phyloP scores from a whole-genome alignment of 2,797 vertebrate genomes.

The Hylomyscus alleni region DNA sequence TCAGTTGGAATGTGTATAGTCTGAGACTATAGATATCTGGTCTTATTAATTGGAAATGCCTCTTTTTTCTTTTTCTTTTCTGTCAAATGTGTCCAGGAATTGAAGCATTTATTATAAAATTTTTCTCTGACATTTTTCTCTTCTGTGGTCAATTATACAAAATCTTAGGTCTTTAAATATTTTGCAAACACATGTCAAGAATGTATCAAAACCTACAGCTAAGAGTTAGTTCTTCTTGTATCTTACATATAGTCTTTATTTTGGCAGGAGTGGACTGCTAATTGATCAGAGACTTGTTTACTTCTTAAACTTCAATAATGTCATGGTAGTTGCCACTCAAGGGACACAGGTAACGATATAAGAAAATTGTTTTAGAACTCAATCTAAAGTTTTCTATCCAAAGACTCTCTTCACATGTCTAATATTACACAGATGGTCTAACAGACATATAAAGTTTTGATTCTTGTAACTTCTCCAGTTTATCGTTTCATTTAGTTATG shows the following conservation, averaged over 20 bases:
- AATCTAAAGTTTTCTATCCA: background rate
- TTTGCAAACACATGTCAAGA: background rate
- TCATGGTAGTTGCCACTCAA: background rate
- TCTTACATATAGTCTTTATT: background rate
- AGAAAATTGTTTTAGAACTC: slow-evolving; percentile 27
- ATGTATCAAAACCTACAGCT: background rate
- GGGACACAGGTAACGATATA: background rate
- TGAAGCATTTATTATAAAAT: background rate
- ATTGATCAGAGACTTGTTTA: slow-evolving; percentile 6
- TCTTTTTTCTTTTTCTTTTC: background rate
- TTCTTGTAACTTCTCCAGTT: slow-evolving; percentile 12
- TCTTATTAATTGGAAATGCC: background rate
- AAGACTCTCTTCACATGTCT: slow-evolving; percentile 52
- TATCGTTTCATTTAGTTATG: slow-evolving; percentile 30
- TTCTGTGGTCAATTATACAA: background rate
- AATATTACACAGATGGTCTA: slow-evolving; percentile 17
- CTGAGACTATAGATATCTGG: background rate
- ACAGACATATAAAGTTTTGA: background rate
- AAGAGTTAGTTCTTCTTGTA: background rate
- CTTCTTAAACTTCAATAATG: background rate
- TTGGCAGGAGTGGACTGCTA: background rate
- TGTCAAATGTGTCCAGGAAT: slow-evolving; percentile 25
- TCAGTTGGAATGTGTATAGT: background rate
- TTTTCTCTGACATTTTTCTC: slow-evolving; percentile 46
- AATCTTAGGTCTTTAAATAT: background rate